A percentile compares a stretch with the other conserved stretches of the same genome.
These are phyloP conservation scores for Leptonema lineaticorne DNA, from an alignment of 1,140 invertebrate genomes.

Conservation along the genomic window DNA sequence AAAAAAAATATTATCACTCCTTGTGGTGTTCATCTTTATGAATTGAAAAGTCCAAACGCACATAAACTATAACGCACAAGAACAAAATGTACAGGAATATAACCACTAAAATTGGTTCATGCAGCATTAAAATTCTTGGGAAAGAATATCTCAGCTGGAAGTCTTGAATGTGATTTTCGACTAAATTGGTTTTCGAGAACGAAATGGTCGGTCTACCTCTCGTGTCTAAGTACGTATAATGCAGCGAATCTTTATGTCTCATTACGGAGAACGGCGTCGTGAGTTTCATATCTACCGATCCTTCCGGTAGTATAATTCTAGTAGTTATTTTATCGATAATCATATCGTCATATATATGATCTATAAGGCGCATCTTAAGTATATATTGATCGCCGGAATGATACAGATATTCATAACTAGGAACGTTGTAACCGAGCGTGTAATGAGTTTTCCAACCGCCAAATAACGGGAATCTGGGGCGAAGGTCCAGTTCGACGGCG, in stretches of 20 bases:
- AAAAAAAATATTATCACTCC: conserved; percentile 49
- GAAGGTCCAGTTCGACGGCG: conserved; percentile 90
- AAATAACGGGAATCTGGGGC: conserved; percentile 95
- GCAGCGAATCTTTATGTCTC: conserved; percentile 71
- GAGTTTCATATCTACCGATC: conserved; percentile 78
- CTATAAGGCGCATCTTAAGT: conserved; percentile 89
- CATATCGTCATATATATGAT: conserved; percentile 97
- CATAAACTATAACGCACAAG: conserved; percentile 89
- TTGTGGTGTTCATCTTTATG: conserved; percentile 57
- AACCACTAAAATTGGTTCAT: conserved; percentile 89
- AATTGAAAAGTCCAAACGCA: conserved; percentile 94
- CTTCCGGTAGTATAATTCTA: conserved; percentile 94
- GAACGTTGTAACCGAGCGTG: conserved; percentile 95
- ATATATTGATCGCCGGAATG: conserved; percentile 79
- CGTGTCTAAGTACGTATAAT: conserved; percentile 95
- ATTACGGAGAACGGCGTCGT: conserved; percentile 81
- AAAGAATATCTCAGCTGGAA: conserved; percentile 86
- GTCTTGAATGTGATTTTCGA: conserved; percentile 96
- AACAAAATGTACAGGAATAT: conserved; percentile 90
- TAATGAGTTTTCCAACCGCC: conserved; percentile 99
- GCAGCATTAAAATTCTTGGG: conserved; percentile 80
- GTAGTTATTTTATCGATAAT: conserved; percentile 88
- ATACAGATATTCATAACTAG: conserved; percentile 93
- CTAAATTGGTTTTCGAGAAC: conserved; percentile 84
- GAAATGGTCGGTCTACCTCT: conserved; percentile 87